Evolutionary conservation across 1,140 invertebrate species (phyloP).

Genomic region (Solenopsis fugax): DNA sequence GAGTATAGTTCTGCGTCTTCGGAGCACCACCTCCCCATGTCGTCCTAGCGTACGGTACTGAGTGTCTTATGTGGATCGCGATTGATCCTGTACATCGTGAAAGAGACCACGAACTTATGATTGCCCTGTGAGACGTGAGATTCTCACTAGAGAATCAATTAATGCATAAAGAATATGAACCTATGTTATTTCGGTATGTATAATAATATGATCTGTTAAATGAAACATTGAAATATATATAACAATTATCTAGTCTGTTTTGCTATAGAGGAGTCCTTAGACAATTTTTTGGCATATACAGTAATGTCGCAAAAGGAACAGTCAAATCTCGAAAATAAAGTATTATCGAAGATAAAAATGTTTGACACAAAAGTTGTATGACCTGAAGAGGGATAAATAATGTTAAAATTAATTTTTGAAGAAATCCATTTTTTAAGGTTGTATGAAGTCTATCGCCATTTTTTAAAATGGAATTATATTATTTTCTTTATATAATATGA

Average conservation of each 20-base stretch:
- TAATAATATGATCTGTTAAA: not conserved
- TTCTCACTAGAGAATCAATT: not conserved
- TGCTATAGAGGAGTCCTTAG: not conserved
- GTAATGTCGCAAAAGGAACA: not conserved
- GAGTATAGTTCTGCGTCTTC: constrained; percentile 64
- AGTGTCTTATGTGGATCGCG: constrained; percentile 36
- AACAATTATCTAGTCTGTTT: not conserved
- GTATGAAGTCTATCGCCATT: too few relatives aligned
- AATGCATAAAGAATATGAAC: not conserved
- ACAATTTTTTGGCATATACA: not conserved
- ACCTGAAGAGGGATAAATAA: too few relatives aligned
- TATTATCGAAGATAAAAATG: too few relatives aligned
- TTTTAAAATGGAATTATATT: too few relatives aligned
- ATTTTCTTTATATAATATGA: too few relatives aligned
- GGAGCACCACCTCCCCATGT: constrained; percentile 37
- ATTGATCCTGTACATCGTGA: constrained; percentile 37
- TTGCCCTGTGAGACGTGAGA: not conserved
- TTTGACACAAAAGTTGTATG: too few relatives aligned
- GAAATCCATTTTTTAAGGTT: too few relatives aligned
- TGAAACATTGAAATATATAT: not conserved
- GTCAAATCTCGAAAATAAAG: too few relatives aligned
- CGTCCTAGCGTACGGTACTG: constrained; percentile 2
- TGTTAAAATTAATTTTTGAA: too few relatives aligned
- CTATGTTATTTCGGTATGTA: not conserved
- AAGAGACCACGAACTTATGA: constrained; percentile 10